Conservation (phyloP, 2,113 vertebrate species). For the Oceanites oceanicus region DNA sequence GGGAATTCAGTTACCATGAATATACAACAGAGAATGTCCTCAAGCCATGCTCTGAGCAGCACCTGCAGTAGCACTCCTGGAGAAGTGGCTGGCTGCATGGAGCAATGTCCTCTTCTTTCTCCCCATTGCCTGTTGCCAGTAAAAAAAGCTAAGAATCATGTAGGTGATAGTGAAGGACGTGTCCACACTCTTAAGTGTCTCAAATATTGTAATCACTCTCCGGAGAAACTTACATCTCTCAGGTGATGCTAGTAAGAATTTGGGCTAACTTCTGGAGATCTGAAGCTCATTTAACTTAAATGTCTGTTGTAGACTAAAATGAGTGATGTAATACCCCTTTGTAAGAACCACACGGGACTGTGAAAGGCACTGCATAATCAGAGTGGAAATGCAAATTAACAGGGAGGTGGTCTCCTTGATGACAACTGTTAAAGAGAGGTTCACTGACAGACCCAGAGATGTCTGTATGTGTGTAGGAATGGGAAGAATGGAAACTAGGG, state of each 20-base stretch:
- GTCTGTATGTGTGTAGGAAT: background rate
- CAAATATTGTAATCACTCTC: background rate
- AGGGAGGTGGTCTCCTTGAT: background rate
- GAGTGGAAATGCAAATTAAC: background rate
- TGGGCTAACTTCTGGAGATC: background rate
- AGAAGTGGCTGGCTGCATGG: background rate
- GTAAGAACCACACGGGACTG: background rate
- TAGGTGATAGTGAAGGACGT: background rate
- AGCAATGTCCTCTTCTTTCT: background rate
- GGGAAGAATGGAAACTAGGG: background rate
- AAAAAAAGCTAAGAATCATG: background rate
- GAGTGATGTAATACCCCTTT: background rate
- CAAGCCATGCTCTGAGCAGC: background rate
- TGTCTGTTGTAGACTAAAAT: background rate
- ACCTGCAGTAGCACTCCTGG: background rate
- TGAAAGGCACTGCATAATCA: background rate
- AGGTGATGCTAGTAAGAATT: background rate
- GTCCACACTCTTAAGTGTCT: background rate
- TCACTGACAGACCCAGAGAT: background rate
- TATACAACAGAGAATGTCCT: background rate
- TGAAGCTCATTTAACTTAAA: background rate
- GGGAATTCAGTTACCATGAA: background rate
- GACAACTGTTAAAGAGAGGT: background rate
- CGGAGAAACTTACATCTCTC: background rate
- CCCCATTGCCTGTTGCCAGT: background rate